phyloP scores from a whole-genome alignment of 2,113 vertebrate species.

The Mastomys coucha region DNA sequence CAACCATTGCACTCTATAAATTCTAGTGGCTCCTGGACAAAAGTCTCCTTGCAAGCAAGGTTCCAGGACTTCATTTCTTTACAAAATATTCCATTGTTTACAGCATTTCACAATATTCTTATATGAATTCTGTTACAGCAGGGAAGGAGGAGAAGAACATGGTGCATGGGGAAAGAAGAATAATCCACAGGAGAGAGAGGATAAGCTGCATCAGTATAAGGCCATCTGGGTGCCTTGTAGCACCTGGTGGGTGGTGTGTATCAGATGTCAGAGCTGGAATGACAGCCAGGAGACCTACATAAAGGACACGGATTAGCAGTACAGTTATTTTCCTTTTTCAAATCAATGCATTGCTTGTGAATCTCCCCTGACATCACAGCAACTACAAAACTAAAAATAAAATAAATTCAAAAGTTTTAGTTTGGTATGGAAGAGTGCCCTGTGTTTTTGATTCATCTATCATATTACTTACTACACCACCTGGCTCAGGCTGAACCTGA shows the following conservation, averaged over 20 bases:
- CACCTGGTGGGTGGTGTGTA: fast-evolving
- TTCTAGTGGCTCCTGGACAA: neutral
- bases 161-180: too few species aligned
- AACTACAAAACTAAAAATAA: constrained; percentile 51
- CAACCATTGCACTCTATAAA: neutral
- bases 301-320: neutral
- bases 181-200: neutral
- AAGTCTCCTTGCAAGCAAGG: neutral
- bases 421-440: neutral
- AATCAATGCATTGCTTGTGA: neutral
- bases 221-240: neutral
- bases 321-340: neutral
- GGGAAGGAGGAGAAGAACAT: too few species aligned
- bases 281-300: neutral
- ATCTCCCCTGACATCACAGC: neutral
- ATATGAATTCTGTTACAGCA: neutral
- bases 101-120: neutral
- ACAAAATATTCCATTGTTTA: neutral
- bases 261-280: neutral
- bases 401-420: neutral
- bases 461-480: neutral
- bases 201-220: neutral
- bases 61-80: too few species aligned
- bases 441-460: neutral
- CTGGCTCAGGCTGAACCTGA: constrained; percentile 18